Evolutionary conservation across 2,888 invertebrate species (phyloP).

Genomic region (Mimachlamys varia): DNA sequence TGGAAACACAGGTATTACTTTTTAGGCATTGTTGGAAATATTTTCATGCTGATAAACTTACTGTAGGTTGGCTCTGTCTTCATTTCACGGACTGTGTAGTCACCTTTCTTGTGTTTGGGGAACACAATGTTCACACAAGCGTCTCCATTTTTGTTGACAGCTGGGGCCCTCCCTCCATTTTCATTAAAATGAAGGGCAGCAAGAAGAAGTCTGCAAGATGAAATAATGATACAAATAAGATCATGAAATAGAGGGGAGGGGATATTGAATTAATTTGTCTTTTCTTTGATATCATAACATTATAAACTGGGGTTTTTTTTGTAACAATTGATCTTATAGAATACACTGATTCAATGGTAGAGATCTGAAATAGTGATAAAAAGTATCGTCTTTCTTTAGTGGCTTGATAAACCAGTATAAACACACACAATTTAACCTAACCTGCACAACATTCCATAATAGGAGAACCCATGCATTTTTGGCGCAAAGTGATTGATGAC

Average conservation of each 20-base stretch:
- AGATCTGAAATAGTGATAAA: background rate
- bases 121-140: background rate
- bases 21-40: background rate
- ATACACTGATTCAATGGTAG: no score
- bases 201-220: background rate
- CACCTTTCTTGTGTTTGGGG: constrained; percentile 3
- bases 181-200: background rate
- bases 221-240: background rate
- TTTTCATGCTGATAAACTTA: background rate
- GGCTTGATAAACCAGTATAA: background rate
- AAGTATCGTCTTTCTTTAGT: background rate
- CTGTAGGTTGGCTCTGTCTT: background rate
- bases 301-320: no score
- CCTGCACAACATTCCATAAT: constrained; percentile 56
- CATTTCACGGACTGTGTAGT: background rate
- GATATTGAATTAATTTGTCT: no score
- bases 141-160: background rate
- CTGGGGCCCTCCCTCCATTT: background rate
- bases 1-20: background rate
- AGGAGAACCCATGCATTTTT: constrained; percentile 57
- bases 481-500: constrained; percentile 62
- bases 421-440: constrained; percentile 20
- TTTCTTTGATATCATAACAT: no score
- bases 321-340: no score
- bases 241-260: no score